Percentiles rank a stretch among this genome's conserved stretches.
phyloP scores from a whole-genome alignment of 2,113 vertebrate species.

The Jacana jacana region DNA sequence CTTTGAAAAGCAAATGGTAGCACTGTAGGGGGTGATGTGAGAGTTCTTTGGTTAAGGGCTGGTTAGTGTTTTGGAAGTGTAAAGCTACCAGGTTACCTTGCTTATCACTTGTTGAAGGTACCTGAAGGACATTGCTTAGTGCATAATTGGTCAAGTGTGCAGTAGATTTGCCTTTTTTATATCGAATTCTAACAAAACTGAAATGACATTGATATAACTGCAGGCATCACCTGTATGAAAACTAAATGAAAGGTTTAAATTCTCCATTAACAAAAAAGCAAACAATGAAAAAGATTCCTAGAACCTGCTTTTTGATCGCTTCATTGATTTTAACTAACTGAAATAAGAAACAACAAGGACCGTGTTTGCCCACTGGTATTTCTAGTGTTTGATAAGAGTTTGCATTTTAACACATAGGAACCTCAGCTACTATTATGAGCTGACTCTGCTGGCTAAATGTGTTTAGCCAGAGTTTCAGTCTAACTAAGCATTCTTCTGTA shows the following conservation, averaged over 20 bases:
- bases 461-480: conserved; percentile 67
- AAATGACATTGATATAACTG: background rate
- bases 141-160: background rate
- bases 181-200: background rate
- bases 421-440: background rate
- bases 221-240: background rate
- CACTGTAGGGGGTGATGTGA: background rate
- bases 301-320: background rate
- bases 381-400: background rate
- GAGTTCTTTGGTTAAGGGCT: background rate
- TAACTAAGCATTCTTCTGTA: background rate
- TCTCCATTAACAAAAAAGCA: background rate
- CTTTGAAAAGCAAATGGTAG: background rate
- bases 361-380: background rate
- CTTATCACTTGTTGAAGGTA: background rate
- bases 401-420: background rate
- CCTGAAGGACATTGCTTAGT: background rate
- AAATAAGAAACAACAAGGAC: background rate
- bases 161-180: background rate
- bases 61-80: background rate
- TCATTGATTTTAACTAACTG: background rate
- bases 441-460: conserved; percentile 29
- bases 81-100: background rate
- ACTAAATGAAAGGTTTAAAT: background rate
- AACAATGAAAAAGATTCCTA: background rate